Conservation (phyloP, 2,797 vertebrate genomes). For the Notoglanidium macrostoma region DNA sequence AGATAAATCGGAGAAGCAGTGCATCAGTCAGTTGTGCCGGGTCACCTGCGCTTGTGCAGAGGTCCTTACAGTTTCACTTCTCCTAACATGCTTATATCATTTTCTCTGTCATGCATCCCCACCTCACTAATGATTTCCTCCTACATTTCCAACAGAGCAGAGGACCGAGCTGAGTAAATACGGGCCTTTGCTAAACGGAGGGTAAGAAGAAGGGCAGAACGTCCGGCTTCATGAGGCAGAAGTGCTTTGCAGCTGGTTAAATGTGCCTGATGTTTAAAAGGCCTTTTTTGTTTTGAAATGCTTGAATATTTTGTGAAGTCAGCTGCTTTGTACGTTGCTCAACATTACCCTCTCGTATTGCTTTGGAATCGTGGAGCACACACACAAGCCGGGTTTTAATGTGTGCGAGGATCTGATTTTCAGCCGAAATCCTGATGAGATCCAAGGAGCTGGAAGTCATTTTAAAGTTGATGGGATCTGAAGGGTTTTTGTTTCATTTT, state of each 20-base stretch:
- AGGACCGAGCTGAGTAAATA: conserved; percentile 79
- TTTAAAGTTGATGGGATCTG: background rate
- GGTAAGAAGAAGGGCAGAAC: conserved; percentile 80
- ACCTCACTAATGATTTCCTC: conserved; percentile 64
- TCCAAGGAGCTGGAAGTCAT: background rate
- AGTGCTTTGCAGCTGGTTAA: conserved; percentile 44
- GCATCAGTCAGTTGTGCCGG: conserved; percentile 18
- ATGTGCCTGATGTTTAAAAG: conserved; percentile 16
- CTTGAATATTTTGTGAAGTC: conserved; percentile 23
- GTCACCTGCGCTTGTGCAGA: conserved; percentile 62
- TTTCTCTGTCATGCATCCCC: conserved; percentile 8
- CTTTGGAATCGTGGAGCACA: background rate
- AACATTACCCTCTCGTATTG: background rate
- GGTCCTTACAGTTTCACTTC: conserved; percentile 32
- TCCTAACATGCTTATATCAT: conserved; percentile 39
- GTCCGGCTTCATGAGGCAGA: conserved; percentile 65
- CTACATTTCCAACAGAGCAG: conserved; percentile 74
- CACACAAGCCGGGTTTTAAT: background rate
- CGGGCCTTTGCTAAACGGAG: conserved; percentile 69
- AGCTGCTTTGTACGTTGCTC: conserved; percentile 34
- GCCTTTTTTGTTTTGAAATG: conserved; percentile 6
- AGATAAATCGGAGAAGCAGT: background rate
- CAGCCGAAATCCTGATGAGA: background rate
- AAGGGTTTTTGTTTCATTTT: background rate
- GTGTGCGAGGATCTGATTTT: background rate